Percentiles rank a stretch among this genome's conserved stretches.
phyloP scores from a whole-genome alignment of 2,888 invertebrate species.

The Noctua comes region DNA sequence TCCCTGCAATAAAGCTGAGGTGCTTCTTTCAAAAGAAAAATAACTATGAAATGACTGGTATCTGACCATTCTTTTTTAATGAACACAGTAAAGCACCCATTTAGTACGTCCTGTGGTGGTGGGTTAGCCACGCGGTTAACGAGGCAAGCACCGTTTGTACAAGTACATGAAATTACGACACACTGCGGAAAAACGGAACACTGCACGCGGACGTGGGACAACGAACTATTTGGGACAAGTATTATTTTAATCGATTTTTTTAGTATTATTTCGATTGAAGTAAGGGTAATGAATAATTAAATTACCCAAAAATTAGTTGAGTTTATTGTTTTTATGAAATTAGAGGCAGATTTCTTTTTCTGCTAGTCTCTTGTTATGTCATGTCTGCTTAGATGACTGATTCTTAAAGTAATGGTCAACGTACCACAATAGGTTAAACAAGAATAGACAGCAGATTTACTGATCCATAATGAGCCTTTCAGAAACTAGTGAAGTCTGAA shows the following conservation, averaged over 20 bases:
- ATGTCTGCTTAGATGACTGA: neutral
- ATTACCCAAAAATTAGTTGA: no score
- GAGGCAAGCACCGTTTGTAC: conserved; percentile 54
- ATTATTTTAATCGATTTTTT: neutral
- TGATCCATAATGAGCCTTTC: neutral
- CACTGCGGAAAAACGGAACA: conserved; percentile 62
- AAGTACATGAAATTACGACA: conserved; percentile 52
- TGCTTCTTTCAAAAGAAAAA: neutral
- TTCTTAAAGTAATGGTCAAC: neutral
- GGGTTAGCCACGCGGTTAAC: conserved; percentile 53
- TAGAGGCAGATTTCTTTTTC: neutral
- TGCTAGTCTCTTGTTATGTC: neutral
- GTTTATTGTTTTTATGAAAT: neutral
- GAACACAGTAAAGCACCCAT: conserved; percentile 24
- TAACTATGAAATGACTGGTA: neutral
- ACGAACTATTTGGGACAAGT: conserved; percentile 38
- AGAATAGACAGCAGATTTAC: neutral
- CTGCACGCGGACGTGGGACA: conserved; percentile 56
- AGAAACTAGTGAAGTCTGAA: neutral
- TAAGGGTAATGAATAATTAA: no score
- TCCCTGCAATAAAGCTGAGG: neutral
- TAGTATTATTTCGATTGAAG: neutral
- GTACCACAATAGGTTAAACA: neutral
- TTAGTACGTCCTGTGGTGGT: conserved; percentile 29
- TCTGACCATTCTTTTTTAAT: neutral